Evolutionary conservation across 1,140 invertebrate species (phyloP).

Genomic region (Caerostris darwini): DNA sequence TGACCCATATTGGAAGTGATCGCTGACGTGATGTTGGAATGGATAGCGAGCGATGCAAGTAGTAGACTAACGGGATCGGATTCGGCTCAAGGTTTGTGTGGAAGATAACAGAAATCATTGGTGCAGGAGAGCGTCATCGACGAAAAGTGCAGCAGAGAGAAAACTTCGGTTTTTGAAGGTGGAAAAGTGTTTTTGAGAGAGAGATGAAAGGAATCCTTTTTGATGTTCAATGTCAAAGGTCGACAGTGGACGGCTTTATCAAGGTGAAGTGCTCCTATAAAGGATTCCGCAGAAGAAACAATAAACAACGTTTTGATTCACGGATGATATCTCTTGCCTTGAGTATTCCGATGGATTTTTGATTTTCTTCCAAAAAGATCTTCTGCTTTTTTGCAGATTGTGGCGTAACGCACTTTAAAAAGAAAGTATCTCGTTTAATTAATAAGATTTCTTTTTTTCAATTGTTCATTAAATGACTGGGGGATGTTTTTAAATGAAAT

Average conservation of each 20-base stretch:
- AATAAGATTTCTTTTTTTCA: no score
- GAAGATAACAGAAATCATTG: background rate
- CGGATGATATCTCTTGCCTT: background rate
- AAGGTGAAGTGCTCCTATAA: background rate
- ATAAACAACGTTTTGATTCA: background rate
- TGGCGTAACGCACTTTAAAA: no score
- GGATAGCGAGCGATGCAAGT: background rate
- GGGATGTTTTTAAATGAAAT: no score
- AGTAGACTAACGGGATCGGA: background rate
- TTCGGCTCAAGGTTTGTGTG: background rate
- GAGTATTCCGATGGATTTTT: background rate
- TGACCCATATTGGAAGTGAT: constrained; percentile 10
- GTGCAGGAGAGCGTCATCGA: background rate
- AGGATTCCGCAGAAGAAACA: background rate
- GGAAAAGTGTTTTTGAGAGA: background rate
- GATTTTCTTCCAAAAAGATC: background rate
- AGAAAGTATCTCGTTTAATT: no score
- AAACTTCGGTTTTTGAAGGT: background rate
- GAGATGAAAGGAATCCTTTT: background rate
- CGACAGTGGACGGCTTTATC: background rate
- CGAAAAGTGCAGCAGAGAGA: background rate
- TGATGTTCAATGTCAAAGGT: constrained; percentile 35
- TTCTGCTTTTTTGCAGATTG: no score
- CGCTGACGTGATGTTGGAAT: background rate
- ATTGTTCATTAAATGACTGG: no score